These are phyloP conservation scores for Lonchura striata DNA, from an alignment of 2,113 vertebrate species.

Conservation along the genomic window DNA sequence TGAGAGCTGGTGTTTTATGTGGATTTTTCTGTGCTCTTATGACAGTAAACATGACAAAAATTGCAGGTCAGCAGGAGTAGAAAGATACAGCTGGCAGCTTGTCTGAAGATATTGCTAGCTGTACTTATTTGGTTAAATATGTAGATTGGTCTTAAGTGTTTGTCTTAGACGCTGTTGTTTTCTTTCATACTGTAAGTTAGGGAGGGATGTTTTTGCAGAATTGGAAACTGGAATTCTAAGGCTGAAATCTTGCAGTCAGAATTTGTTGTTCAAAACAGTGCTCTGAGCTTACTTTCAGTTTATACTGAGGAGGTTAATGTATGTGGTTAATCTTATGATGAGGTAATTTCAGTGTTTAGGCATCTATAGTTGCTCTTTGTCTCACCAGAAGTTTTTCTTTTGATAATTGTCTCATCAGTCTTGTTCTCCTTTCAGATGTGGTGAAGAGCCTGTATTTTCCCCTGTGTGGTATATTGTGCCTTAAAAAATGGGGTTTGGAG, in stretches of 20 bases:
- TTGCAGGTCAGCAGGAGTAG: background rate
- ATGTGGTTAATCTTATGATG: background rate
- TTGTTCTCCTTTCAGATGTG: constrained; percentile 68
- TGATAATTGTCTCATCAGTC: background rate
- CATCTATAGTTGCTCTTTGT: background rate
- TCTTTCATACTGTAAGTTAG: background rate
- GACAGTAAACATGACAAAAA: background rate
- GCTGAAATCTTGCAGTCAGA: background rate
- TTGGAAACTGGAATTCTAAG: background rate
- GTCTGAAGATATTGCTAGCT: background rate
- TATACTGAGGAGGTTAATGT: background rate
- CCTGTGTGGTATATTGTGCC: constrained; percentile 69
- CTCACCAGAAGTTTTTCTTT: background rate
- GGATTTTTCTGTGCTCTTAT: background rate
- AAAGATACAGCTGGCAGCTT: background rate
- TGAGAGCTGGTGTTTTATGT: background rate
- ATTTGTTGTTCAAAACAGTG: background rate
- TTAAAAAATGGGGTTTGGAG: constrained; percentile 95
- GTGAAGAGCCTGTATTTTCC: constrained; percentile 63
- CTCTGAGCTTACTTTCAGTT: background rate
- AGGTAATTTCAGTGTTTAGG: background rate
- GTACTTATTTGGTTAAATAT: background rate
- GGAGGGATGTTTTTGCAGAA: background rate
- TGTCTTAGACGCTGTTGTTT: background rate
- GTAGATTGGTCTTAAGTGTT: background rate